Percentiles rank a stretch among this genome's conserved stretches.
These are phyloP conservation scores for Hippocampus abdominalis DNA, from an alignment of 2,113 vertebrate genomes.

Conservation along the genomic window DNA sequence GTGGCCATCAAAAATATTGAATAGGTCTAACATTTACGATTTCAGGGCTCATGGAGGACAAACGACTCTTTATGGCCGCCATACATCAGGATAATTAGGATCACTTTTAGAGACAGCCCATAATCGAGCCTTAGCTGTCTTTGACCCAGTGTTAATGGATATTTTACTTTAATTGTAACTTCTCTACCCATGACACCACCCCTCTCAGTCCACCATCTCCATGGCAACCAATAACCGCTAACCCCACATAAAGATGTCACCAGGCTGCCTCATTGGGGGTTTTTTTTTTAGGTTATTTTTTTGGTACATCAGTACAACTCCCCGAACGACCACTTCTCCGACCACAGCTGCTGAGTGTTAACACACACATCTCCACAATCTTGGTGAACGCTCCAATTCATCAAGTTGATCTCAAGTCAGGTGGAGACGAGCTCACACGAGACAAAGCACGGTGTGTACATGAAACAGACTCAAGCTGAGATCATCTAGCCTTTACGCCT, in stretches of 20 bases:
- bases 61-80: too few species aligned
- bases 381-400: neutral
- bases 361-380: neutral
- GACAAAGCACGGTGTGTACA: slow-evolving; percentile 10
- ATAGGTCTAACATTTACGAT: too few species aligned
- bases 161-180: neutral
- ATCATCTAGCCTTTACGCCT: slow-evolving; percentile 30
- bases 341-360: neutral
- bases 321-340: neutral
- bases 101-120: too few species aligned
- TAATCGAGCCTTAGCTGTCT: too few species aligned
- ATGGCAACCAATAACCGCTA: neutral
- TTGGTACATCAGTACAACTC: slow-evolving; percentile 10
- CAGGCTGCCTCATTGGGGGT: slow-evolving; percentile 45
- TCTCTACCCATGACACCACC: neutral
- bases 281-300: slow-evolving; percentile 31
- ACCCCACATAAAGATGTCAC: slow-evolving; percentile 53
- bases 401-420: neutral
- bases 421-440: neutral
- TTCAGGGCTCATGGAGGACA: too few species aligned
- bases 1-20: too few species aligned
- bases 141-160: neutral
- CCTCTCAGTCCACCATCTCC: neutral
- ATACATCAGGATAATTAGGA: too few species aligned
- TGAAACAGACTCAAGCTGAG: slow-evolving; percentile 33